A percentile compares a stretch with the other conserved stretches of the same genome.
phyloP scores from a whole-genome alignment of 1,140 invertebrate genomes.

The Reticulitermes speratus region DNA sequence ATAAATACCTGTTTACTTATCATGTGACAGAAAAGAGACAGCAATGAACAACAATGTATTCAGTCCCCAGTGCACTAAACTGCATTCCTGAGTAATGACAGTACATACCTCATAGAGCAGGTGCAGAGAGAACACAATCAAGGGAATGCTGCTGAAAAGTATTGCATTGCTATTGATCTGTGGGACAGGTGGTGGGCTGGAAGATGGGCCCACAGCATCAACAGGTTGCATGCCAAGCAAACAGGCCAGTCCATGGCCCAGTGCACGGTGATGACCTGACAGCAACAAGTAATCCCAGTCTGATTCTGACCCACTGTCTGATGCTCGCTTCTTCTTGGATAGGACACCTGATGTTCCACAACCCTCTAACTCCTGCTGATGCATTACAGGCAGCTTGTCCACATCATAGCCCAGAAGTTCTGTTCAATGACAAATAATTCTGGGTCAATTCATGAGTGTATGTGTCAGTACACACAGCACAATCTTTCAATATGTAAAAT shows the following conservation, averaged over 20 bases:
- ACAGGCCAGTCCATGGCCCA: slow-evolving; percentile 31
- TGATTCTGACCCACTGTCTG: slow-evolving; percentile 55
- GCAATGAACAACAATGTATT: no score
- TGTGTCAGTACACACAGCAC: no score
- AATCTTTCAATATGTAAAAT: no score
- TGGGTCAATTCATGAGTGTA: no score
- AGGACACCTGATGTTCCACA: slow-evolving; percentile 40
- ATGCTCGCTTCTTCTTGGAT: slow-evolving; percentile 60
- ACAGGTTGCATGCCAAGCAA: slow-evolving; percentile 27
- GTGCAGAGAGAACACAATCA: slow-evolving; percentile 80
- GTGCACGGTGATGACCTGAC: slow-evolving; percentile 40
- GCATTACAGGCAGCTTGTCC: slow-evolving; percentile 56
- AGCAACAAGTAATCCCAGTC: slow-evolving; percentile 74
- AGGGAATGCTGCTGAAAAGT: slow-evolving; percentile 71
- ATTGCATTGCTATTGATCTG: slow-evolving; percentile 64
- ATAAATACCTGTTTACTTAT: no score
- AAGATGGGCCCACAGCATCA: not conserved
- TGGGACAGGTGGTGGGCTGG: slow-evolving; percentile 24
- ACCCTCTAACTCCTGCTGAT: not conserved
- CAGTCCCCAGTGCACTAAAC: no score
- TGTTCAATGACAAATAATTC: not conserved
- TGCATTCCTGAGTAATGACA: no score
- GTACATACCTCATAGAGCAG: slow-evolving; percentile 74
- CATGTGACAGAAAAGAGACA: no score
- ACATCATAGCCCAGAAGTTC: slow-evolving; percentile 70